Evolutionary conservation across 2,888 invertebrate genomes (phyloP), one percentile per base, ranked within the genome.

Genomic region (Dorcus hopei): DNA sequence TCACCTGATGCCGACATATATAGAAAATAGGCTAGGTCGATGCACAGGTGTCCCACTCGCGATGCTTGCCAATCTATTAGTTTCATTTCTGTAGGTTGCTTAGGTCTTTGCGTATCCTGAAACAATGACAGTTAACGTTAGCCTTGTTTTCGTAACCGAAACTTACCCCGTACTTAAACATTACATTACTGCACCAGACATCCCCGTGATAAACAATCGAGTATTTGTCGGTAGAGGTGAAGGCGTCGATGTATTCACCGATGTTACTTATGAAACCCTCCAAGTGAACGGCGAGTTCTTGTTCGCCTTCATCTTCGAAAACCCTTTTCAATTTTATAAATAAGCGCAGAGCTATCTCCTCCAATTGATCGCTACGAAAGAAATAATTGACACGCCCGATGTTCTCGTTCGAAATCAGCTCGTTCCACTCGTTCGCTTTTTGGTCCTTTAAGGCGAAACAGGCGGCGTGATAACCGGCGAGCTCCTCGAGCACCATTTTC

Each of bases 141-240:
- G 14, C 14, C 14, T 14, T 26, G 26, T 5, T 4, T 26, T 26
- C 5, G 26, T 5, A 14, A 26, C 1, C 26, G 3, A 26, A 5
- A 3, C 55, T 14, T 26, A 49, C 63, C 41, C 54, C 57, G 14
- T 64, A 62, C 52, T 51, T 57, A 49, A 64, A 64, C 57, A 64
- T 59, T 49, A 64, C 57, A 50, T 64, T 64, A 33, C 59, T 64
- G 33, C 61, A 59, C 62, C 62, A 62, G 52, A 61, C 60, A 53
- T 64, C 62, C 6, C 64, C 64, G 39, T 64, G 61, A 1, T 52
- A 41, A 38, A 64, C 9, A 16, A 62, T 54, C 9, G 48, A 42
- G 26, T 47, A 54, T 47, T 61, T 49, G n/a, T 54, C 45, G 9
- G 26, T 40, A 2, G 26, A 3, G 26, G 26, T 26, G 5, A 26